Conservation (phyloP, 2,888 invertebrate genomes). For the Brachycybe producta region DNA sequence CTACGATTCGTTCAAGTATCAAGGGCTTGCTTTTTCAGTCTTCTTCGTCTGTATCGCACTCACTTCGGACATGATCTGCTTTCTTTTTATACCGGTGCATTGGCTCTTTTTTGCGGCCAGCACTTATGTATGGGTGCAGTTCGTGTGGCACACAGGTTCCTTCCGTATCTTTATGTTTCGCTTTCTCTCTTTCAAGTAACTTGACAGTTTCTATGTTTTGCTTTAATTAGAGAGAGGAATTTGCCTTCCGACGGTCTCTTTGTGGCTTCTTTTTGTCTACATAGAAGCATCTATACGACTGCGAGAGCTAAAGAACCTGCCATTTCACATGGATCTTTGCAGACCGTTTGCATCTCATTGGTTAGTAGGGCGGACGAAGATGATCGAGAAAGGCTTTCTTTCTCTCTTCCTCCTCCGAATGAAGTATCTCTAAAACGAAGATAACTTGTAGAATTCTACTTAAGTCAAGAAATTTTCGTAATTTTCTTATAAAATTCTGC, state of each 20-base stretch:
- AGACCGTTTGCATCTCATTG: constrained; percentile 95
- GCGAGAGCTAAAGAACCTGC: constrained; percentile 61
- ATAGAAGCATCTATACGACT: constrained; percentile 81
- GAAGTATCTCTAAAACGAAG: no score
- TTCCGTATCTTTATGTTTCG: neutral
- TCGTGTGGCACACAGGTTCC: constrained; percentile 91
- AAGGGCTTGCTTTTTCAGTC: constrained; percentile 95
- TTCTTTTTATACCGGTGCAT: constrained; percentile 95
- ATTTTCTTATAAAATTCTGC: neutral
- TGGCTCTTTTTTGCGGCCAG: constrained; percentile 96
- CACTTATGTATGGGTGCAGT: constrained; percentile 98
- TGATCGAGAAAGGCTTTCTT: no score
- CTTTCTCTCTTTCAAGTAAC: neutral
- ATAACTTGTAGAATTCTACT: no score
- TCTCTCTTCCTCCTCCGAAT: no score
- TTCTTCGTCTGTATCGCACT: constrained; percentile 96
- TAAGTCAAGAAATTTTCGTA: neutral
- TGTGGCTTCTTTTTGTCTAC: constrained; percentile 90
- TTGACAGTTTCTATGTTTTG: no score
- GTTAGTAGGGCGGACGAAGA: no score
- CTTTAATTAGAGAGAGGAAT: constrained; percentile 66
- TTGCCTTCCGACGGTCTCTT: constrained; percentile 82
- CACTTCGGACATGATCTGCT: constrained; percentile 96
- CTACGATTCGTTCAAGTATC: constrained; percentile 94
- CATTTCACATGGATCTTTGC: constrained; percentile 76